A percentile compares a stretch with the other conserved stretches of the same genome.
Evolutionary conservation across 1,140 invertebrate species (phyloP).

Genomic region (Temnothorax curvispinosus): DNA sequence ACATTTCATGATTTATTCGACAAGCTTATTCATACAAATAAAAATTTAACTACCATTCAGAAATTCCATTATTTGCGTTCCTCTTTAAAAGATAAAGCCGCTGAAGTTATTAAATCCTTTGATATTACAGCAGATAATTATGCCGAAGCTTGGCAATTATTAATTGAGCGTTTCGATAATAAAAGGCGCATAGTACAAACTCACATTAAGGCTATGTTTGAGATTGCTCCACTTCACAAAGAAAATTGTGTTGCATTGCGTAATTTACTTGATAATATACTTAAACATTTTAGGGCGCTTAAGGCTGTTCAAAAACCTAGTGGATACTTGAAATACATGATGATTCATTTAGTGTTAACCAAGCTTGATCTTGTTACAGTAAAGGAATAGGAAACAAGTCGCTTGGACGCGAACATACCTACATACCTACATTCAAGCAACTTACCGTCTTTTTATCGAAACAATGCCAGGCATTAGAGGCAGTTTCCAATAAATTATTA

Average conservation of each 20-base stretch:
- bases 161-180: neutral
- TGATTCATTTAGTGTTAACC: neutral
- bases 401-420: neutral
- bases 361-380: neutral
- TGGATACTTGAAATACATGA: neutral
- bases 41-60: neutral
- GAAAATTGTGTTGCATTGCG: neutral
- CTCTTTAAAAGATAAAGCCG: neutral
- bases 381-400: neutral
- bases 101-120: neutral
- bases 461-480: neutral
- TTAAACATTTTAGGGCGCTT: neutral
- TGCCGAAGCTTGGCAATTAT: neutral
- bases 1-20: neutral
- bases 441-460: neutral
- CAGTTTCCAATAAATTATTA: neutral
- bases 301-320: neutral
- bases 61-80: neutral
- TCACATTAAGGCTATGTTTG: neutral
- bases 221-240: neutral
- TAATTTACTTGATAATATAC: neutral
- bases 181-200: neutral
- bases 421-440: neutral
- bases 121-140: neutral
- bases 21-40: neutral